Base-by-base conservation (phyloP, 2,797 vertebrate species). In the Perodicticus potto region DNA sequence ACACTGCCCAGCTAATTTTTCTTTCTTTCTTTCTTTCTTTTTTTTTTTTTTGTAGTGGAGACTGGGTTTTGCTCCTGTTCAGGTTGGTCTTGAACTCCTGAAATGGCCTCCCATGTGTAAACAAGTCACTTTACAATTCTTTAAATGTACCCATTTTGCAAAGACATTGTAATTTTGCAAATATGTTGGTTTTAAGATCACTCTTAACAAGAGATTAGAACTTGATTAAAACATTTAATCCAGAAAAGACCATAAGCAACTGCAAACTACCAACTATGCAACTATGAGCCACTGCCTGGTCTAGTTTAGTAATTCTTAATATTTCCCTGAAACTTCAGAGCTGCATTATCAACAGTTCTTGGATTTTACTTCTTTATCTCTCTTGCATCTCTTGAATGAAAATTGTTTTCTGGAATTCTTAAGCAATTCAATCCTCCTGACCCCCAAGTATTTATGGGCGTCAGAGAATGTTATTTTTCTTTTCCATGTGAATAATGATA, bases 161-260 rank as follows among this genome's bases (percentile, higher is more conserved):
- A 3, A 92, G 34, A 77, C 63, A 40, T 67, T 67, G 8, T 73
- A 34, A 72, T 34, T 86, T 7, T 29, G 29, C 29, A 63, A 37
- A 37, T 53, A 37, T 77, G 32, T 40, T 77, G 73, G 22, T 37
- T 74, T 89, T 70, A 87, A 82, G 34, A 73, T 32, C 37, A 86
- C 49, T 53, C 0, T 49, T 76, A 40, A 89, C 45, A 76, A 86
- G 49, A 80, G 57, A 74, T 1, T 37, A 61, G 91, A 63, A 43
- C 45, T 84, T 95, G 77, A 84, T 57, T 82, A 55, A 87, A 97
- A 97, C 29, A 96, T 49, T 63, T 70, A 91, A 81, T 76, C 57
- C 53, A 91, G 83, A 78, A 67, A 72, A 94, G 80, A 65, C 25
- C 49, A n/a, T 86, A 94, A 93, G 69, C 70, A 95, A 89, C 10